Percentiles rank a stretch among this genome's conserved stretches.
phyloP scores from a whole-genome alignment of 2,888 invertebrate species.

The Leptogaster cylindrica region DNA sequence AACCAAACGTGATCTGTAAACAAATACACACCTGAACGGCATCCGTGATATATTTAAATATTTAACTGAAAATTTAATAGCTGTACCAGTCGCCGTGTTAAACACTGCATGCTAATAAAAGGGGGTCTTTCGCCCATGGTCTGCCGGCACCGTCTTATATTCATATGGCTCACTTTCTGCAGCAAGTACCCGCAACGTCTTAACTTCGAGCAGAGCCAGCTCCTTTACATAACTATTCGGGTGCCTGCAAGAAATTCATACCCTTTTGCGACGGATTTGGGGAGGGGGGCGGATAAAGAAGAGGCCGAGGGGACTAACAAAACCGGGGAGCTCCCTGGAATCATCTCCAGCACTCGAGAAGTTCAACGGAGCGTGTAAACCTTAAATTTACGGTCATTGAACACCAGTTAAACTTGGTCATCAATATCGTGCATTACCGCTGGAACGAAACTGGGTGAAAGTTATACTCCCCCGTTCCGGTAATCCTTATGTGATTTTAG shows the following conservation, averaged over 20 bases:
- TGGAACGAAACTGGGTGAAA: slow-evolving; percentile 15
- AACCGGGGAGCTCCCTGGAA: slow-evolving; percentile 2
- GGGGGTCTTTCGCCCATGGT: background rate
- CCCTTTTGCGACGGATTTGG: no score
- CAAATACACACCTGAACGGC: background rate
- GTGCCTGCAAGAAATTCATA: no score
- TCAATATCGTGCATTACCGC: slow-evolving; percentile 41
- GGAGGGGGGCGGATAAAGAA: background rate
- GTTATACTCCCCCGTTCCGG: slow-evolving; percentile 13
- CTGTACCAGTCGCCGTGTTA: slow-evolving; percentile 13
- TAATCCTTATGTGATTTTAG: slow-evolving; percentile 32
- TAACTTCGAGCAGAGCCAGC: no score
- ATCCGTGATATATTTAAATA: background rate
- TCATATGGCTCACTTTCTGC: slow-evolving; percentile 1
- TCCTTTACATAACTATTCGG: slow-evolving; percentile 6
- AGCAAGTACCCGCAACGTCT: background rate
- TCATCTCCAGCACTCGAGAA: slow-evolving; percentile 30
- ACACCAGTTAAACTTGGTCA: slow-evolving; percentile 44
- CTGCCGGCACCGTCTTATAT: slow-evolving; percentile 1
- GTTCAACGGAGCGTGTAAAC: slow-evolving; percentile 42
- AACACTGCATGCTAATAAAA: slow-evolving; percentile 30
- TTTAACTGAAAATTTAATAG: slow-evolving; percentile 21
- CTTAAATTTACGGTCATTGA: slow-evolving; percentile 46
- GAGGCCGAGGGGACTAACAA: background rate
- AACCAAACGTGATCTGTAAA: slow-evolving; percentile 15